Evolutionary conservation across 2,888 invertebrate species (phyloP).

Genomic region (Zele albiditarsus): DNA sequence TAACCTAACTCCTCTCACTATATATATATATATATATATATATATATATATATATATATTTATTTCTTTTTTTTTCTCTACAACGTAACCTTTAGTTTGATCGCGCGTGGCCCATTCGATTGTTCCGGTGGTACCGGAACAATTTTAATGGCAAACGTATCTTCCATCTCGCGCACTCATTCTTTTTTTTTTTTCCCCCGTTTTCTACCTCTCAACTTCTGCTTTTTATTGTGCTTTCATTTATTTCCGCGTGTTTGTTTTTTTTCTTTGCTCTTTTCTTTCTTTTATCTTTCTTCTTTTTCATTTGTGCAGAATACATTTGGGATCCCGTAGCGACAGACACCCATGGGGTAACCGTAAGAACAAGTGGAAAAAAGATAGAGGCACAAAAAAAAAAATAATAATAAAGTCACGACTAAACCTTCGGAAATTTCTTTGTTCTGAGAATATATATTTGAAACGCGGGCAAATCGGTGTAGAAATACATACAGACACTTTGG

Average conservation of each 20-base stretch:
- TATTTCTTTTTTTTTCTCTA: neutral
- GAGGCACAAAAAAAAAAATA: neutral
- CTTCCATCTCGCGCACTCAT: neutral
- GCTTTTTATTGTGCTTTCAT: slow-evolving; percentile 11
- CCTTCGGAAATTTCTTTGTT: neutral
- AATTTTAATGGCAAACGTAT: slow-evolving; percentile 16
- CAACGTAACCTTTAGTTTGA: neutral
- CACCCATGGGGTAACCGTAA: neutral
- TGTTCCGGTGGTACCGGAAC: neutral
- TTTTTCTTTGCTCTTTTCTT: slow-evolving; percentile 28
- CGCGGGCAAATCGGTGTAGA: too few species aligned
- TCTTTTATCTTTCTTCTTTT: slow-evolving; percentile 38
- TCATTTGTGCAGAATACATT: slow-evolving; percentile 10
- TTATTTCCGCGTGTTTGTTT: neutral
- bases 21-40: slow-evolving; percentile 1
- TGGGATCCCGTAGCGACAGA: neutral
- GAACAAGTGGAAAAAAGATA: neutral
- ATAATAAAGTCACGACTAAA: neutral
- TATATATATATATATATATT: neutral
- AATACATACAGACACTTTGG: neutral
- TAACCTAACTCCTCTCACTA: slow-evolving; percentile 25
- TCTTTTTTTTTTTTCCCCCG: neutral
- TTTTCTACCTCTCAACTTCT: neutral
- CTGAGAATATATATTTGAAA: neutral
- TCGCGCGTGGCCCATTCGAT: slow-evolving; percentile 1